These are phyloP conservation scores for Neoscelio sp. DNA, from an alignment of 2,888 invertebrate species.

Conservation along the genomic window DNA sequence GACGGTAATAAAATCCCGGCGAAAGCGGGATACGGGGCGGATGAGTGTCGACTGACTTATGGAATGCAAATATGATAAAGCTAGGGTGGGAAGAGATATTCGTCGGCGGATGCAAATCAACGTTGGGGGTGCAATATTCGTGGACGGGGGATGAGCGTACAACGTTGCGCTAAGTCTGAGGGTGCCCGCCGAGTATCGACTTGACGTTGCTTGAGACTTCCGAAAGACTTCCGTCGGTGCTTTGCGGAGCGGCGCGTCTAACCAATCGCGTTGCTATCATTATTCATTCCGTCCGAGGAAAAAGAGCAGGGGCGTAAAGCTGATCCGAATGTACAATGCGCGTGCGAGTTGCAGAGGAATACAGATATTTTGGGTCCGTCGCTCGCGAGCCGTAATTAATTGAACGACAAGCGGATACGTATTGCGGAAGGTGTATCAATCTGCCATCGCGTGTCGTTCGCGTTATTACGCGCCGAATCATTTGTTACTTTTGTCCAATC, in stretches of 20 bases:
- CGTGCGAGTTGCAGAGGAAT: conserved; percentile 2
- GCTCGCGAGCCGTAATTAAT: conserved; percentile 48
- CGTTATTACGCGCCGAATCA: conserved; percentile 36
- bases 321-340: conserved; percentile 61
- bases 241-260: conserved; percentile 51
- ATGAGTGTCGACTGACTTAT: conserved; percentile 62
- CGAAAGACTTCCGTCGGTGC: conserved; percentile 42
- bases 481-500: conserved; percentile 45
- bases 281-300: conserved; percentile 63
- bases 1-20: conserved; percentile 51
- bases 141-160: conserved; percentile 34
- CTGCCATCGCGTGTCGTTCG: conserved; percentile 39
- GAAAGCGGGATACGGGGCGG: conserved; percentile 29
- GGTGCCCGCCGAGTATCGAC: conserved; percentile 49
- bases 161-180: conserved; percentile 40
- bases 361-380: conserved; percentile 21
- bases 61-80: conserved; percentile 64
- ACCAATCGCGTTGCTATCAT: conserved; percentile 62
- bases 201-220: conserved; percentile 64
- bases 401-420: conserved; percentile 43
- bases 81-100: conserved; percentile 45
- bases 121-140: conserved; percentile 58
- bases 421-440: conserved; percentile 61
- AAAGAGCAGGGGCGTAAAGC: conserved; percentile 48
- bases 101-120: conserved; percentile 63